These are phyloP conservation scores for Andricus quercusramuli DNA, from an alignment of 2,888 invertebrate genomes.

Conservation along the genomic window DNA sequence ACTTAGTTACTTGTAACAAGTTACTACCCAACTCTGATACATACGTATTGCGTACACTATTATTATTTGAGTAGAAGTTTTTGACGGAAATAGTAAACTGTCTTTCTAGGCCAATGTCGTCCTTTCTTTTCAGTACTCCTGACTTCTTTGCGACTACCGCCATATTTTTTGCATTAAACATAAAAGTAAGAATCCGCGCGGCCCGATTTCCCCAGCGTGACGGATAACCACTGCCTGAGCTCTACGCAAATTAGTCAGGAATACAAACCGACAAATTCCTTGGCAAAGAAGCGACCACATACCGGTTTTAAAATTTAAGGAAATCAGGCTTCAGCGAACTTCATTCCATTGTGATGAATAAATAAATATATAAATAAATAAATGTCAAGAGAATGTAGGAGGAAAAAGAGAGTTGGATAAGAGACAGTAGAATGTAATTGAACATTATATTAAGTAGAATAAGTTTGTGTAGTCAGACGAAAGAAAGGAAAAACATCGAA, in stretches of 20 bases:
- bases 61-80: neutral
- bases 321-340: neutral
- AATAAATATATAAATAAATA: neutral
- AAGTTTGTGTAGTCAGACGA: conserved; percentile 19
- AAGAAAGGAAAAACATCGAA: conserved; percentile 17
- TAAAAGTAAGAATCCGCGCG: conserved; percentile 17
- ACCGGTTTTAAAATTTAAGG: neutral
- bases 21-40: too few relatives aligned
- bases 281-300: neutral
- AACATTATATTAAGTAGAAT: conserved; percentile 14
- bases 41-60: neutral
- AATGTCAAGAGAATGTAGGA: neutral
- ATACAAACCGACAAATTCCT: neutral
- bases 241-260: conserved; percentile 11
- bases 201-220: conserved; percentile 25
- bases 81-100: neutral
- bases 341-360: neutral
- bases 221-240: neutral
- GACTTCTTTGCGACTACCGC: neutral
- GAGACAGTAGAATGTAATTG: neutral
- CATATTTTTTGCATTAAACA: conserved; percentile 15
- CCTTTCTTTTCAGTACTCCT: neutral
- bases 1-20: too few relatives aligned
- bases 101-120: conserved; percentile 3
- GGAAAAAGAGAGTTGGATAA: too few relatives aligned